Evolutionary conservation across 2,888 invertebrate species (phyloP).

Genomic region (Tipula confusa): DNA sequence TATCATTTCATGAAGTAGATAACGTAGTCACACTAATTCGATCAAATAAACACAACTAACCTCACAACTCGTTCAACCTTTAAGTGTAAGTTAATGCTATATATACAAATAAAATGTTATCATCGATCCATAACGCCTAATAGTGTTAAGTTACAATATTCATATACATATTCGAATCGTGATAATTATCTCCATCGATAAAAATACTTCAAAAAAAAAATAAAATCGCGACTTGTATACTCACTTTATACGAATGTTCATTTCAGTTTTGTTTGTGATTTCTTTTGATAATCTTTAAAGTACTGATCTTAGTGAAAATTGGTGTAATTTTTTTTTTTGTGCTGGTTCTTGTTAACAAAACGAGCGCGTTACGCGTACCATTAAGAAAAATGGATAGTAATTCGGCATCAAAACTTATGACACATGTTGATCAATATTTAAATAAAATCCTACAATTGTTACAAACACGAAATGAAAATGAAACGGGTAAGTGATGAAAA

Average conservation of each 20-base stretch:
- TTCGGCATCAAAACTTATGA: background rate
- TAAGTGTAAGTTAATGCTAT: background rate
- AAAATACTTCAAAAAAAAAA: background rate
- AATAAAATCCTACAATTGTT: background rate
- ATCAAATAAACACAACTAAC: background rate
- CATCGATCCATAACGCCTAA: background rate
- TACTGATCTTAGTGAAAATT: background rate
- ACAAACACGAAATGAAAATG: background rate
- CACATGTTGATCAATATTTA: background rate
- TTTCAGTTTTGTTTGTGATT: slow-evolving; percentile 9
- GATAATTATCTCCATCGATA: slow-evolving; percentile 3
- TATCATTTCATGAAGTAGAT: too few species aligned
- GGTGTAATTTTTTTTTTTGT: background rate
- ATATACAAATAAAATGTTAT: background rate
- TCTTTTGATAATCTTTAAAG: background rate
- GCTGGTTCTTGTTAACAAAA: background rate
- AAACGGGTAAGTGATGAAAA: background rate
- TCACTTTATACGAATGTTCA: background rate
- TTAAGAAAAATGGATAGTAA: background rate
- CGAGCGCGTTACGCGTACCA: background rate
- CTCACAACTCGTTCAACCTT: background rate
- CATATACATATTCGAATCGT: background rate
- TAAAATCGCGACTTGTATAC: background rate
- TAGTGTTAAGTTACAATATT: slow-evolving; percentile 16
- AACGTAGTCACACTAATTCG: too few species aligned